These are phyloP conservation scores for Drosophila mayri DNA, from an alignment of 1,140 invertebrate species.

Conservation along the genomic window DNA sequence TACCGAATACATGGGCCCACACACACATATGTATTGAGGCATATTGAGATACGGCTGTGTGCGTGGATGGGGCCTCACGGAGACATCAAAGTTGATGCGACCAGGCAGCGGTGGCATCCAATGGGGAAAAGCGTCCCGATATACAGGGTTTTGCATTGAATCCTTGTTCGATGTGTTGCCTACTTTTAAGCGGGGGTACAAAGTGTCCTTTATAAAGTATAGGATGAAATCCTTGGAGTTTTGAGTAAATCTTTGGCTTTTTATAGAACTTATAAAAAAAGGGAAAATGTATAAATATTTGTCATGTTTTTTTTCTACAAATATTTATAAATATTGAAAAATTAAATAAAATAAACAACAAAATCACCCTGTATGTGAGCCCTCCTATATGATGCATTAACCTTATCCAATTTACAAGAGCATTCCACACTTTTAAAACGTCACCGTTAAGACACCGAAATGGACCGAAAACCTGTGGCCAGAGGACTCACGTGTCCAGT, in stretches of 20 bases:
- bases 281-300: no score
- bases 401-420: constrained; percentile 70
- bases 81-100: constrained; percentile 84
- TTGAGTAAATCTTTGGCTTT: no score
- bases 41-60: constrained; percentile 36
- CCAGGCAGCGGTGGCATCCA: constrained; percentile 51
- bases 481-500: constrained; percentile 41
- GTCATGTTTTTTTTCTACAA: no score
- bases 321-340: no score
- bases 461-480: constrained; percentile 28
- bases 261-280: no score
- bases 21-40: constrained; percentile 25
- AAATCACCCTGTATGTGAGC: constrained; percentile 46
- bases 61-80: constrained; percentile 73
- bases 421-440: constrained; percentile 52
- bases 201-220: neutral
- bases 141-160: constrained; percentile 39
- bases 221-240: neutral
- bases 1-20: constrained; percentile 68
- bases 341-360: neutral
- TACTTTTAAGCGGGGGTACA: constrained; percentile 10
- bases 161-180: constrained; percentile 1
- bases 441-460: constrained; percentile 46
- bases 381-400: constrained; percentile 33
- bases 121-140: constrained; percentile 27